phyloP scores from a whole-genome alignment of 2,888 invertebrate species.

The Pseudeuparius sepicola region DNA sequence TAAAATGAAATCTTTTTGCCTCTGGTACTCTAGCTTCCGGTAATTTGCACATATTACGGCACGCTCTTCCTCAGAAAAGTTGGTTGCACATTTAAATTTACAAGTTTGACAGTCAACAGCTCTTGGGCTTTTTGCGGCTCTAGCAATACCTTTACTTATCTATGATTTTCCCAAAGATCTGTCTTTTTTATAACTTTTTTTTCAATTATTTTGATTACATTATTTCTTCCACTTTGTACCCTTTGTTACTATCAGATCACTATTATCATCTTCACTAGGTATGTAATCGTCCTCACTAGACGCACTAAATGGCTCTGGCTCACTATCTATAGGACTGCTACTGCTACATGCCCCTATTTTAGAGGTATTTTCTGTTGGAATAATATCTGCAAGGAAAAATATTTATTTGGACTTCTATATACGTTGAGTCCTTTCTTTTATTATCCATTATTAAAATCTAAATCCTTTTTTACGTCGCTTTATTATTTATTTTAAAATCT shows the following conservation, averaged over 20 bases:
- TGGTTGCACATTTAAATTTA: conserved; percentile 7
- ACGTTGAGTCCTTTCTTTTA: no score
- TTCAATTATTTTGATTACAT: conserved; percentile 1
- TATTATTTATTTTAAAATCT: no score
- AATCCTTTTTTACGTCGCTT: no score
- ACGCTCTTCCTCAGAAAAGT: conserved; percentile 9
- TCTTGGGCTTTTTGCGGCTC: conserved; percentile 6
- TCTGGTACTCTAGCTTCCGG: conserved; percentile 6
- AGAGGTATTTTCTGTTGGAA: no score
- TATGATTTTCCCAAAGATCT: conserved; percentile 10
- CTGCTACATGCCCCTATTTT: no score
- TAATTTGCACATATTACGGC: conserved; percentile 3
- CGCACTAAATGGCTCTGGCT: no score
- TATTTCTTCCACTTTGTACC: conserved; percentile 6
- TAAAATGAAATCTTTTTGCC: conserved; percentile 11
- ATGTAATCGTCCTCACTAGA: no score
- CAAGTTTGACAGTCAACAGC: conserved; percentile 6
- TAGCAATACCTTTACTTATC: conserved; percentile 3
- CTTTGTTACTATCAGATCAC: conserved; percentile 8
- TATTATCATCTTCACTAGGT: no score
- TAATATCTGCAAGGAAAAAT: no score
- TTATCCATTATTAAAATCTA: no score
- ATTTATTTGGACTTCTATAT: no score
- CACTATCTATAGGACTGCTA: no score
- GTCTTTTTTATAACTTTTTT: conserved; percentile 5